Evolutionary conservation across 2,113 vertebrate species (phyloP).

Genomic region (Spheniscus mendiculus): DNA sequence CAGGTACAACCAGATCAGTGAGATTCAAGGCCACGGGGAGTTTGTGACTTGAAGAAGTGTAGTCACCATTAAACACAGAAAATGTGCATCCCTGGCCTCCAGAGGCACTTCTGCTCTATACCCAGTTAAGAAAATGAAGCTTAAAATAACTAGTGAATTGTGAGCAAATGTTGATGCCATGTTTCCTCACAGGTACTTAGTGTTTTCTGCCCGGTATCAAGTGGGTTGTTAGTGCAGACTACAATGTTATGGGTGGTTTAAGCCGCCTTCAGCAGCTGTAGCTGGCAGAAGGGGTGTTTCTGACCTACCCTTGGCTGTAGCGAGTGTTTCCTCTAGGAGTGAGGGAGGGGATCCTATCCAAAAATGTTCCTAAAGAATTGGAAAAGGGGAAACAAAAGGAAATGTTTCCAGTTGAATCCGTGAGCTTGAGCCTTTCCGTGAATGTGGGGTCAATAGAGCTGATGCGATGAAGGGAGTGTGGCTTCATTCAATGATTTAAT

Average conservation of each 20-base stretch:
- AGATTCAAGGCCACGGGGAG: background rate
- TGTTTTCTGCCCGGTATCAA: background rate
- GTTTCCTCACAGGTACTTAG: background rate
- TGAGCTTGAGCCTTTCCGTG: background rate
- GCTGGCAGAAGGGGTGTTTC: background rate
- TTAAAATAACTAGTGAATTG: background rate
- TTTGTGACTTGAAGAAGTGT: background rate
- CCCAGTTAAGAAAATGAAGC: background rate
- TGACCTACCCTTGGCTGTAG: background rate
- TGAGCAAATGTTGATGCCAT: background rate
- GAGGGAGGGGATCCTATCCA: background rate
- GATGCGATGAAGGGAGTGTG: rapidly evolving
- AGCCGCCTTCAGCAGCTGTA: background rate
- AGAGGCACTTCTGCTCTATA: background rate
- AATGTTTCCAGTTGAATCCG: background rate
- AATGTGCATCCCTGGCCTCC: background rate
- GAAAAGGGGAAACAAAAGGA: background rate
- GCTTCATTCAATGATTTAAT: background rate
- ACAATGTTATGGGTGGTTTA: rapidly evolving
- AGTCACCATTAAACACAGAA: background rate
- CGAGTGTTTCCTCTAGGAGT: background rate
- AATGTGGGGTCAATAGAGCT: background rate
- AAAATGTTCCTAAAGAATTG: background rate
- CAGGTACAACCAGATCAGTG: background rate
- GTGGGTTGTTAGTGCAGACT: background rate